Evolutionary conservation across 2,113 vertebrate genomes (phyloP), one percentile per base, ranked within the genome.

Genomic region (Forbesichthys papilliferus): DNA sequence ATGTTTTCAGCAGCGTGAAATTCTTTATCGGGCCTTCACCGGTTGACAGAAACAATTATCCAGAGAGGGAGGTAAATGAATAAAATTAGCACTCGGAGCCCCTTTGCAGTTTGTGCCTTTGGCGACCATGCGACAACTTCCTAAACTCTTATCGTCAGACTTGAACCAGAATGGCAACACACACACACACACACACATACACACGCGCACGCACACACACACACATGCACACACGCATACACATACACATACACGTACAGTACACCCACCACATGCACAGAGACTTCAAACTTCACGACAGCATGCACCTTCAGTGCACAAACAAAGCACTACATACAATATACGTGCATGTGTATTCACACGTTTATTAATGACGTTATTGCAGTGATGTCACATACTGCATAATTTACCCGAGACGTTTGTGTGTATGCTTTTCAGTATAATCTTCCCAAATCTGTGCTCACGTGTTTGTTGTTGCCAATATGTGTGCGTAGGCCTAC

Each of bases 1-100:
- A 84, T 85, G 85, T 90, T 91, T 91, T 88, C 86, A 72, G 75
- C 58, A 61, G 83, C 84, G 79, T 92, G 90, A 91, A 92, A 93
- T 91, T 87, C 86, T 90, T 92, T 92, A 91, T 90, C 89, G 79
- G 90, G 86, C 84, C 78, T 80, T 87, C 81, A 84, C 87, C 88
- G 86, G 83, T 88, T 91, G 92, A 92, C 91, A 92, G 86, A 91
- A 91, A 91, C 91, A 92, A 92, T 92, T 92, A 92, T 88, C 85
- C 85, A 80, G 86, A 87, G 84, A 89, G 84, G 86, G 83, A 91
- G 87, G 87, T 90, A 90, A 91, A 92, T 90, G 88, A 92, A 92
- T 90, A 90, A 90, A 91, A 91, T 89, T 87, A 89, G 81, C 87
- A 88, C 89, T 84, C 51, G 56, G 58, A 84, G 84, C 78, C 86